phyloP scores from a whole-genome alignment of 2,797 vertebrate genomes.

The Anas flavirostris region DNA sequence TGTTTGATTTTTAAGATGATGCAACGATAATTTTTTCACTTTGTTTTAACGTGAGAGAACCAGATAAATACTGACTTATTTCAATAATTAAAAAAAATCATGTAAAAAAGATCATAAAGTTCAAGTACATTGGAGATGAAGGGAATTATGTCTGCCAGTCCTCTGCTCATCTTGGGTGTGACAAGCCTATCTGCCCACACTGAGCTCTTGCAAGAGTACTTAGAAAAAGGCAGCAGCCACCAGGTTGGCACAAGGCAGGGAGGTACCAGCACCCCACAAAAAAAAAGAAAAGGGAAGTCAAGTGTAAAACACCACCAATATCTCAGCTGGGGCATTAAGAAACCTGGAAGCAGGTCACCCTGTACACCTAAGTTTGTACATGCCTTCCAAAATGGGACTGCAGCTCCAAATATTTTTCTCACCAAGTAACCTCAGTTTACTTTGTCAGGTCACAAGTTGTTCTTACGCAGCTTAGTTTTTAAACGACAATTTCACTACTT shows the following conservation, averaged over 20 bases:
- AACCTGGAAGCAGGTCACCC: background rate
- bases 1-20: background rate
- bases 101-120: background rate
- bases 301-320: background rate
- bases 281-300: background rate
- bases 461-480: background rate
- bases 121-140: background rate
- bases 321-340: background rate
- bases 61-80: background rate
- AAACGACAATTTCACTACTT: background rate
- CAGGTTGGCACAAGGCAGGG: background rate
- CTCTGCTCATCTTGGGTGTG: background rate
- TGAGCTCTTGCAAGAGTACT: background rate
- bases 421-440: background rate
- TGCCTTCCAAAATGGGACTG: background rate
- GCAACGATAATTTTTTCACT: background rate
- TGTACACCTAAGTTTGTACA: background rate
- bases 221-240: background rate
- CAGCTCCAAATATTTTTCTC: background rate
- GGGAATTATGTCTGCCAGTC: background rate
- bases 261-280: rapidly evolving
- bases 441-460: background rate
- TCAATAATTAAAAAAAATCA: background rate
- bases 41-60: background rate
- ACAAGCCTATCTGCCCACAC: background rate